Conservation (phyloP, 2,888 invertebrate species). For the Venusia cambrica region DNA sequence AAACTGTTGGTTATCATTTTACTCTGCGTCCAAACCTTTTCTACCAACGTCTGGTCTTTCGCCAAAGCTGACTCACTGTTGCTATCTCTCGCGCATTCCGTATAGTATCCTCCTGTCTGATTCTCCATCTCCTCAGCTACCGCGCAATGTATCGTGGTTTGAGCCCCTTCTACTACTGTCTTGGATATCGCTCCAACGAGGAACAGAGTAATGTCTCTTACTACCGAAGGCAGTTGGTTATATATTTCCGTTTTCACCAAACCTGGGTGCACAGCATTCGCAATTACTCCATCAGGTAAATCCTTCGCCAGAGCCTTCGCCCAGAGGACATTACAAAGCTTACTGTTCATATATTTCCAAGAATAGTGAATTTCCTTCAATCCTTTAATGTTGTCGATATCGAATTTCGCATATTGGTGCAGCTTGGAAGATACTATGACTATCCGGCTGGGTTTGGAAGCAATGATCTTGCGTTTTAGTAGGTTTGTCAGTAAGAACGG, state of each 20-base stretch:
- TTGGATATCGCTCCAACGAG: constrained; percentile 84
- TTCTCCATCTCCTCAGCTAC: constrained; percentile 86
- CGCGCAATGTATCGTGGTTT: constrained; percentile 87
- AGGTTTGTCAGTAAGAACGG: constrained; percentile 87
- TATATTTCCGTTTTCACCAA: constrained; percentile 89
- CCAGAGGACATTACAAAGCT: constrained; percentile 63
- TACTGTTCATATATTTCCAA: constrained; percentile 68
- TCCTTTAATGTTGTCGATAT: constrained; percentile 44
- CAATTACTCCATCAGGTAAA: constrained; percentile 82
- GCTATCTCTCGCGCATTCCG: constrained; percentile 85
- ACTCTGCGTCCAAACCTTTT: constrained; percentile 92
- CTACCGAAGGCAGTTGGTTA: constrained; percentile 73
- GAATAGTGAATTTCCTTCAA: constrained; percentile 40
- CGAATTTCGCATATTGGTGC: constrained; percentile 70
- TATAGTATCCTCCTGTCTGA: constrained; percentile 87
- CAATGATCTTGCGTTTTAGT: constrained; percentile 69
- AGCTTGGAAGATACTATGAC: constrained; percentile 63
- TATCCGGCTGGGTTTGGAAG: constrained; percentile 64
- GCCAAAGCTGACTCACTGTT: constrained; percentile 76
- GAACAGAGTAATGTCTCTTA: constrained; percentile 70
- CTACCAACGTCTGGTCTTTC: constrained; percentile 83
- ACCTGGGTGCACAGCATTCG: constrained; percentile 92
- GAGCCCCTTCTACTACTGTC: constrained; percentile 87
- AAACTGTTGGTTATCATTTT: constrained; percentile 66
- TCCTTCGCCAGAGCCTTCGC: constrained; percentile 60